Percentiles rank a stretch among this genome's conserved stretches.
These are phyloP conservation scores for Amblyjoppa fuscipennis DNA, from an alignment of 2,888 invertebrate genomes.

Conservation along the genomic window DNA sequence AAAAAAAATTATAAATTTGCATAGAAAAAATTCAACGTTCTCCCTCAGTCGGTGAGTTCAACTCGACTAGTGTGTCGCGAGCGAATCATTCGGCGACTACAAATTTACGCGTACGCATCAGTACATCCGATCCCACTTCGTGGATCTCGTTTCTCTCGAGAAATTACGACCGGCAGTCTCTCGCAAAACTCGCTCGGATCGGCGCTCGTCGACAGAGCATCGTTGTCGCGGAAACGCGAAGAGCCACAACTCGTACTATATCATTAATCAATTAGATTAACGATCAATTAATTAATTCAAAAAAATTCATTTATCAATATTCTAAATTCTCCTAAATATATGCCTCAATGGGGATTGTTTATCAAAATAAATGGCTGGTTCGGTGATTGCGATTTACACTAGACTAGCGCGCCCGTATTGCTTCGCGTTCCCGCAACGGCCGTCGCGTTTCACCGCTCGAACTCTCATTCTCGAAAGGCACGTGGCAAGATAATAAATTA, in stretches of 20 bases:
- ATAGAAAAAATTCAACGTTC: constrained; percentile 9
- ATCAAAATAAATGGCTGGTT: constrained; percentile 18
- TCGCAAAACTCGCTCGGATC: not conserved
- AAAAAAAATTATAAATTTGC: not conserved
- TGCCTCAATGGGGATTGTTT: constrained; percentile 15
- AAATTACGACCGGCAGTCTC: not conserved
- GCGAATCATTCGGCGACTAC: not conserved
- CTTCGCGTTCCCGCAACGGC: not conserved
- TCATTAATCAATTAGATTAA: too few species aligned
- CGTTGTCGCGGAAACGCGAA: constrained; percentile 3
- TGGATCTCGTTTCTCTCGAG: not conserved
- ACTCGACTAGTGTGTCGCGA: constrained; percentile 48
- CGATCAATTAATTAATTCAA: too few species aligned
- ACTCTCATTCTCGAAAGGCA: constrained; percentile 5
- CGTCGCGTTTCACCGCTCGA: not conserved
- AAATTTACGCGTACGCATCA: constrained; percentile 5
- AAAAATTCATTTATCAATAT: not conserved
- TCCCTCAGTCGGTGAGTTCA: constrained; percentile 33
- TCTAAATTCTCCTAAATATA: constrained; percentile 10
- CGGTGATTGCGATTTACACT: not conserved
- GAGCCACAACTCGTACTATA: not conserved
- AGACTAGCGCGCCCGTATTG: not conserved
- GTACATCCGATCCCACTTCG: not conserved
- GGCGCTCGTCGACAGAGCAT: not conserved
- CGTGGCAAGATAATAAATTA: constrained; percentile 26